phyloP scores from a whole-genome alignment of 2,797 vertebrate genomes.

The Danionella dracula region DNA sequence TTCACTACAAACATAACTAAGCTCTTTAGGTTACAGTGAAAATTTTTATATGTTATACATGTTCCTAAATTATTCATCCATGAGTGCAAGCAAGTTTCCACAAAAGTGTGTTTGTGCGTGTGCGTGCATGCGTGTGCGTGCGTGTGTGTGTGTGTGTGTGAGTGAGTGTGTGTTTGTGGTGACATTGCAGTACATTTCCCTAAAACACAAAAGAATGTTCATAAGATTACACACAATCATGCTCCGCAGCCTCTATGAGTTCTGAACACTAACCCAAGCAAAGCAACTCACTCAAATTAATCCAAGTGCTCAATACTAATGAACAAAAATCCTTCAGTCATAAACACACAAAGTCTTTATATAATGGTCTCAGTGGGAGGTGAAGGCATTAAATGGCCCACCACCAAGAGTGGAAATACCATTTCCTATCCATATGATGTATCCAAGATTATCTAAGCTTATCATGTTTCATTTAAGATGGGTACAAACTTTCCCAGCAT shows the following conservation, averaged over 20 bases:
- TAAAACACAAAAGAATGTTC: too few species aligned
- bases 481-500: conserved; percentile 44
- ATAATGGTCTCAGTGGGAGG: conserved; percentile 19
- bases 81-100: too few species aligned
- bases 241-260: not conserved
- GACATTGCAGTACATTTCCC: too few species aligned
- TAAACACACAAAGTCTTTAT: conserved; percentile 4
- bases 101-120: too few species aligned
- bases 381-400: conserved; percentile 12
- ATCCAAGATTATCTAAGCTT: conserved; percentile 25
- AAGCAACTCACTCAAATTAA: not conserved
- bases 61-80: too few species aligned
- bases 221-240: too few species aligned
- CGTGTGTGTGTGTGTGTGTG: too few species aligned
- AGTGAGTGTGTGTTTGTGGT: too few species aligned
- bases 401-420: conserved; percentile 7
- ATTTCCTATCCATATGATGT: conserved; percentile 33
- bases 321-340: not conserved
- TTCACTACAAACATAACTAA: too few species aligned
- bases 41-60: too few species aligned
- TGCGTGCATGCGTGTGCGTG: too few species aligned
- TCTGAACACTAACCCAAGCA: not conserved
- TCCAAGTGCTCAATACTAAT: not conserved
- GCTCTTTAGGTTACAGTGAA: too few species aligned
- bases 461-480: conserved; percentile 26